A percentile compares a stretch with the other conserved stretches of the same genome.
These are phyloP conservation scores for Axis porcinus DNA, from an alignment of 2,113 vertebrate species.

Conservation along the genomic window DNA sequence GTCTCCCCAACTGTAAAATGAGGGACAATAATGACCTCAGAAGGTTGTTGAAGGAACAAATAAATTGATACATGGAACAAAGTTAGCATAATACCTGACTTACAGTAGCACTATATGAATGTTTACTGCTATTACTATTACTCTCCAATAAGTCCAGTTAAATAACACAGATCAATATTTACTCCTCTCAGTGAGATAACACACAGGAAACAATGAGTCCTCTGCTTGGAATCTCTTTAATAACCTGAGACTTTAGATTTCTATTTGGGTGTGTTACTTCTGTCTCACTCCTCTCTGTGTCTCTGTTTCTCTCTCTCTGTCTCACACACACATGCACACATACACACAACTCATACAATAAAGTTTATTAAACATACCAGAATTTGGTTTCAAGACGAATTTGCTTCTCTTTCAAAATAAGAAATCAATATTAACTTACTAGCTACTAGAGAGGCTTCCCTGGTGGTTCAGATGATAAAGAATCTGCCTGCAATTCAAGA, in stretches of 20 bases:
- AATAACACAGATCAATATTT: neutral
- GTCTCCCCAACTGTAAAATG: neutral
- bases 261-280: neutral
- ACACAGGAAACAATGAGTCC: neutral
- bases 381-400: neutral
- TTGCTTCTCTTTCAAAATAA: neutral
- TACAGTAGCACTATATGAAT: neutral
- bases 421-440: neutral
- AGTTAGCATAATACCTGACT: neutral
- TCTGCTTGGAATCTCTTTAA: neutral
- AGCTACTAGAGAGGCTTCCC: neutral
- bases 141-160: neutral
- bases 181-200: neutral
- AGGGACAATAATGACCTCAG: neutral
- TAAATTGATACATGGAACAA: neutral
- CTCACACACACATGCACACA: neutral
- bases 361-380: neutral
- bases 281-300: neutral
- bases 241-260: neutral
- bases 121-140: neutral
- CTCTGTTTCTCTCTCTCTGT: neutral
- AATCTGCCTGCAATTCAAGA: neutral
- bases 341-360: neutral
- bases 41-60: neutral
- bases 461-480: neutral